Base-by-base conservation (phyloP, 1,140 invertebrate species). In the Rhynchophorus ferrugineus region DNA sequence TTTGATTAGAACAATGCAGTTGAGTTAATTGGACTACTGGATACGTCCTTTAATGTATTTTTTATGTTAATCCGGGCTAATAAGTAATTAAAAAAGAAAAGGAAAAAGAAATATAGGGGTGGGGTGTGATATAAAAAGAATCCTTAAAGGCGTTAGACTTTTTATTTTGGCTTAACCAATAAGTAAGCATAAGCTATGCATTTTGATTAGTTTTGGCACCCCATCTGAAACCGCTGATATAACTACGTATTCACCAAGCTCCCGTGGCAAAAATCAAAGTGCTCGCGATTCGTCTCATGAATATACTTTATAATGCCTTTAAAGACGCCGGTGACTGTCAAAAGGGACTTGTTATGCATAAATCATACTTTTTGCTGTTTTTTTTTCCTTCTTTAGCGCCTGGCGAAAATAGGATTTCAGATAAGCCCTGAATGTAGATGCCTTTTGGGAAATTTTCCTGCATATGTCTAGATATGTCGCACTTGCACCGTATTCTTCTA, bases 311-410 rank as follows among this genome's bases (percentile, higher is more conserved):
- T 54, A 54, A 54, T 54, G 51, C 44, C 44, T 42, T 44, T 54
- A 54, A 54, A 54, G 51, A 47, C 44, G 51, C 33, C 35, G 49
- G 49, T 29, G 44, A 38, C 44, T 54, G 51, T 47, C 51, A 54
- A 54, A 29, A 54, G 51, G 51, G 51, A n/a, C 51, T 54, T 54
- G 51, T 54, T 54, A 54, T 54, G 44, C 51, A 54, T 54, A 54
- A 54, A 54, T 54, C 51, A 54, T 54, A 54, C 38, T 54, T 54
- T 54, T 52, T 14, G 8, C 21, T 36, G 45, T 20, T 47, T 47
- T 54, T 53, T n/a, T n/a, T n/a, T n/a, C n/a, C n/a, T n/a, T 47
- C 44, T 24, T 54, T 41, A 46, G 43, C 44, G 44, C 51, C 22
- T 34, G 41, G 50, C 42, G 50, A 45, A 52, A 52, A 52, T 52